Conservation (phyloP, 2,888 invertebrate species). For the Capitulum mitella region DNA sequence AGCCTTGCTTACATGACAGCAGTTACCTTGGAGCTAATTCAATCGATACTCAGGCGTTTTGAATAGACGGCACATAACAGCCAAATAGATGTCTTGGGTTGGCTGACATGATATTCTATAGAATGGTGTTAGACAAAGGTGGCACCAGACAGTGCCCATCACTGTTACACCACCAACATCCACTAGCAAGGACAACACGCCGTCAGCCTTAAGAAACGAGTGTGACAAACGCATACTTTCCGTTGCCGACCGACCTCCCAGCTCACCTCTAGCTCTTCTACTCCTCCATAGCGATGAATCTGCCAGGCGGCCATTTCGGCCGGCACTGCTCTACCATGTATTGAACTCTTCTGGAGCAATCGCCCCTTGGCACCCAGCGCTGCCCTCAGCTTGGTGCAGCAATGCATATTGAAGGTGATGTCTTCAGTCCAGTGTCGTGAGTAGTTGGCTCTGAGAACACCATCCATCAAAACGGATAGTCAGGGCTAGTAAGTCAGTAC, state of each 20-base stretch:
- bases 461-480: no score
- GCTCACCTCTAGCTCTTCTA: conserved; percentile 58
- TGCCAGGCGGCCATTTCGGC: conserved; percentile 67
- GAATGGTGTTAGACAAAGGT: neutral
- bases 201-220: no score
- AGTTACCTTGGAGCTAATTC: no score
- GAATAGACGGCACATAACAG: neutral
- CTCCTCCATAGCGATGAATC: conserved; percentile 66
- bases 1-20: no score
- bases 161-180: neutral
- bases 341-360: neutral
- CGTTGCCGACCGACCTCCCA: conserved; percentile 52
- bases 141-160: no score
- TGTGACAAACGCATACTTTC: neutral
- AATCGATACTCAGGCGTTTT: no score
- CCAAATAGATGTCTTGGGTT: neutral
- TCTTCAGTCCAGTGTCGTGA: no score
- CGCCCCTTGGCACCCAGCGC: no score
- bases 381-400: no score
- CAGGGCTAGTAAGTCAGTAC: no score
- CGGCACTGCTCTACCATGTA: neutral
- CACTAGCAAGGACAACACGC: neutral
- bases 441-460: no score
- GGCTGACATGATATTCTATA: neutral
- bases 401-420: no score